Percentiles rank a stretch among this genome's conserved stretches.
Evolutionary conservation across 2,113 vertebrate genomes (phyloP).

Genomic region (Scytalopus superciliaris): DNA sequence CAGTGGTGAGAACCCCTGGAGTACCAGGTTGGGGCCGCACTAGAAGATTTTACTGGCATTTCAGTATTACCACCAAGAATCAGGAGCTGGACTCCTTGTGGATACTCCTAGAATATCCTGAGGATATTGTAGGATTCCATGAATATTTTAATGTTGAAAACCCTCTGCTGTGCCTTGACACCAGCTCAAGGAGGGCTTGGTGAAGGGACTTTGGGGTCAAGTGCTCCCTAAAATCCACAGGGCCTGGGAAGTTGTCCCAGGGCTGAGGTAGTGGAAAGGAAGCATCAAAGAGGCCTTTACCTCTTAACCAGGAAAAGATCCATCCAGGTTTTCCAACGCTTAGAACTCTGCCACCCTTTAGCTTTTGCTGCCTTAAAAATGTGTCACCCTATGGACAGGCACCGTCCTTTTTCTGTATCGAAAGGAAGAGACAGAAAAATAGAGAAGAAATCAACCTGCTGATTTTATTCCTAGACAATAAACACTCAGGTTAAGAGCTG

Average conservation of each 20-base stretch:
- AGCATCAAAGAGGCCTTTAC: background rate
- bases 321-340: background rate
- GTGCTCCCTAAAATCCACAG: background rate
- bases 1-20: background rate
- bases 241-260: background rate
- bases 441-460: background rate
- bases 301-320: rapidly evolving
- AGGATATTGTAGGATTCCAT: rapidly evolving
- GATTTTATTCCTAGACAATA: background rate
- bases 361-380: background rate
- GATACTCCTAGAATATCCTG: too few species aligned
- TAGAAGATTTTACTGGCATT: background rate
- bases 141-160: background rate
- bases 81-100: background rate
- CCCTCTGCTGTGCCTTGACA: background rate
- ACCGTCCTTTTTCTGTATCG: background rate
- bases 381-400: rapidly evolving
- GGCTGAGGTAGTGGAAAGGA: background rate
- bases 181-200: background rate
- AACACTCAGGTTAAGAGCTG: background rate
- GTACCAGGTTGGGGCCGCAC: rapidly evolving
- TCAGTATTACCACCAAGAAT: rapidly evolving
- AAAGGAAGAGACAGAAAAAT: background rate
- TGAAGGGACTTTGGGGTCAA: background rate
- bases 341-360: background rate